Evolutionary conservation across 1,140 invertebrate species (phyloP).

Genomic region (Venturia canescens): DNA sequence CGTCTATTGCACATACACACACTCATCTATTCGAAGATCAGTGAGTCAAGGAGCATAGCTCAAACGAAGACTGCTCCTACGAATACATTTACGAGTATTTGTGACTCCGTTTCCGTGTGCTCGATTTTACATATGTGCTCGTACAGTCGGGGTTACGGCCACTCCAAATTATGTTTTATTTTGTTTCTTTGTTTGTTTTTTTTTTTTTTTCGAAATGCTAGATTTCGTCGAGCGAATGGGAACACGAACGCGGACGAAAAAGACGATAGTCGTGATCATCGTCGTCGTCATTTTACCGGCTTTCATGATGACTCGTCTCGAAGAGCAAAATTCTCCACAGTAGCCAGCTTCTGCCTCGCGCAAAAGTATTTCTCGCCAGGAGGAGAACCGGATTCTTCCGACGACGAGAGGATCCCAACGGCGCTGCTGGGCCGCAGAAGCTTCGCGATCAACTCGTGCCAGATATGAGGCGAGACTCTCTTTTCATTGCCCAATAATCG

Average conservation of each 20-base stretch:
- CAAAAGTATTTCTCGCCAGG: constrained; percentile 19
- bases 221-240: neutral
- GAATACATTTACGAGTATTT: neutral
- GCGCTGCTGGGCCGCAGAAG: constrained; percentile 7
- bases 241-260: neutral
- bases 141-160: constrained; percentile 58
- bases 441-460: constrained; percentile 42
- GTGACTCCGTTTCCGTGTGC: neutral
- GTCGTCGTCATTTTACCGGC: neutral
- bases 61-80: no score
- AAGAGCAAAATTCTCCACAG: neutral
- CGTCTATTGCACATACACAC: constrained; percentile 40
- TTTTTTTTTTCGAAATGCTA: neutral
- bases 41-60: no score
- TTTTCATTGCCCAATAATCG: constrained; percentile 56
- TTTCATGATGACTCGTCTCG: neutral
- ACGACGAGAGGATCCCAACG: constrained; percentile 19
- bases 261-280: neutral
- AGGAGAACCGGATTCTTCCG: constrained; percentile 15
- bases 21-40: constrained; percentile 4
- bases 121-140: constrained; percentile 36
- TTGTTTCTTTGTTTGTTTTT: no score
- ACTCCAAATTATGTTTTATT: no score
- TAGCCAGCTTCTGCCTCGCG: constrained; percentile 4
- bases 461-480: constrained; percentile 46